A percentile compares a stretch with the other conserved stretches of the same genome.
Conservation (phyloP, 2,113 vertebrate genomes). For the Oxygymnocypris stewartii region DNA sequence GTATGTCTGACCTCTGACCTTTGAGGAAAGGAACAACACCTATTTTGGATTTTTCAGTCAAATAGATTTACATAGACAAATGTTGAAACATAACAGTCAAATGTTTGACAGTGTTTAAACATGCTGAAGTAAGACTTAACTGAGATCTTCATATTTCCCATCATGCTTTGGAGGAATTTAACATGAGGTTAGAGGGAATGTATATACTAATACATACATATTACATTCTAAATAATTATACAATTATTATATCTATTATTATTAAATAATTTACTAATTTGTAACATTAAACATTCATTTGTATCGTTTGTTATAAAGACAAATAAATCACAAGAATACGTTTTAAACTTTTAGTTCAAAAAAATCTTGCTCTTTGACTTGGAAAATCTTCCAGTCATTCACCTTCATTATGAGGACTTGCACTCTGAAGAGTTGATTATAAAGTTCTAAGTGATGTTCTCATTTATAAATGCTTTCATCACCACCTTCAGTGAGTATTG, state of each 20-base stretch:
- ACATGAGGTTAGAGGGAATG: background rate
- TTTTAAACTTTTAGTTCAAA: background rate
- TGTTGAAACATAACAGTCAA: conserved; percentile 16
- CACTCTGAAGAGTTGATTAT: background rate
- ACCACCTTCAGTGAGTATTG: conserved; percentile 2
- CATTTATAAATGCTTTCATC: conserved; percentile 2
- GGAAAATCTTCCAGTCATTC: background rate
- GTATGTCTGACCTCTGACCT: conserved; percentile 22
- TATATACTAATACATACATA: background rate
- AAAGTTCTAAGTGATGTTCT: background rate
- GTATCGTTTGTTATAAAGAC: background rate
- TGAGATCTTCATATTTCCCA: background rate
- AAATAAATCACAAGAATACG: background rate
- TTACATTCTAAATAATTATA: too few species aligned
- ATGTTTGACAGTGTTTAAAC: background rate
- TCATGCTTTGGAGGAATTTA: background rate
- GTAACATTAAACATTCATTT: background rate
- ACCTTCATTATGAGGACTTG: background rate
- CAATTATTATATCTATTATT: background rate
- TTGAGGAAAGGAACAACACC: background rate
- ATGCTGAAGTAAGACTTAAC: background rate
- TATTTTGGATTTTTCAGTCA: background rate
- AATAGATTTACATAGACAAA: conserved; percentile 37
- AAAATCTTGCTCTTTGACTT: too few species aligned
- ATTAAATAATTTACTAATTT: background rate